Base-by-base conservation (phyloP, 2,113 vertebrate species). In the Prinia subflava region DNA sequence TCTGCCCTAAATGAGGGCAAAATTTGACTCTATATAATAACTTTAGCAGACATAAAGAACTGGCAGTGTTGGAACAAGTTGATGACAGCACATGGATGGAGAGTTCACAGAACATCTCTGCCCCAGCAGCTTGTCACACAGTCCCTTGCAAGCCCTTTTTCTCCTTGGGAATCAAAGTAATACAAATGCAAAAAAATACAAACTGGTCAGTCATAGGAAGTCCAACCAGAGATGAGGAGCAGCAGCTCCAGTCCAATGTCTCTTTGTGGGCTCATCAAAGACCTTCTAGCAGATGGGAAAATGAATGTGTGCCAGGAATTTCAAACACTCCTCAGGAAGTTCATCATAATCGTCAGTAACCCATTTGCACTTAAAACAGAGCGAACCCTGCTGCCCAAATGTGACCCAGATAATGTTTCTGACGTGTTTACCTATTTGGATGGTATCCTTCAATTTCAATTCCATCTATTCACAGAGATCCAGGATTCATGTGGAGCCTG, bases 291-390 rank as follows among this genome's bases (percentile, higher is more conserved):
- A 97, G 95, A 97, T 97, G 97, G 96, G 42, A 96, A 87, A 82
- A 15, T 5, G 0, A 95, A 91, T 0, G 1, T 71, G 89, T 87
- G 95, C 96, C 95, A 97, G 90, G 94, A 97, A 97, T 97, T 94
- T 94, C 95, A 95, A 95, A 85, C 68, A 27, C 84, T 95, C 82
- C 82, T 76, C 96, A 95, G 95, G 95, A 97, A 95, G 84, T 95
- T 96, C 89, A 94, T 94, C 87, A 87, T 91, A 97, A 95, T 79
- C 79, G 70, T 87, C 92, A 96, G 79, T 25, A 94, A 85, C 71
- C 63, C 87, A 92, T 96, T 97, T 96, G 88, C 95, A 96, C 96
- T 96, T 96, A 93, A 97, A 97, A 94, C 82, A 95, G 82, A 96
- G 67, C 0, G 0, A 96, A 89, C 76, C 42, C 95, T 77, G 63